Conservation (phyloP, 1,140 invertebrate genomes). For the Phortica variegata region DNA sequence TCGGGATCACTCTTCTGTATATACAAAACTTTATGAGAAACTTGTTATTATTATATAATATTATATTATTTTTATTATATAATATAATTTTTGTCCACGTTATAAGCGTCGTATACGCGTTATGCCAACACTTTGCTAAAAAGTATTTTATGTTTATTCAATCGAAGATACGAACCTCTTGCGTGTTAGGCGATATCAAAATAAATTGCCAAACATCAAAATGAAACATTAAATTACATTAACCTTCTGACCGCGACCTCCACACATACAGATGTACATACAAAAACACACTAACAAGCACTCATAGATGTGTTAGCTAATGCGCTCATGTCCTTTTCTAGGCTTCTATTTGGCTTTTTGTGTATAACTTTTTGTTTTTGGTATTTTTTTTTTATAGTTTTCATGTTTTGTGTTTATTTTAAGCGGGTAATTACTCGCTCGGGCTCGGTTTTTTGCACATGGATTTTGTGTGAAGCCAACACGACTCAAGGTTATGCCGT, state of each 20-base stretch:
- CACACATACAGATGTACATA: neutral
- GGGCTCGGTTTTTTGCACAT: conserved; percentile 18
- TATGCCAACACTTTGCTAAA: no score
- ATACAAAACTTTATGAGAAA: conserved; percentile 8
- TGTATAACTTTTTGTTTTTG: neutral
- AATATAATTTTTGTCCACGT: no score
- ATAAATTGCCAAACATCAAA: conserved; percentile 49
- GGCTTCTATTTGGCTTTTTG: no score
- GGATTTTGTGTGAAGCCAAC: conserved; percentile 13
- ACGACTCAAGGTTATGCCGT: neutral
- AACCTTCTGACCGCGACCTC: conserved; percentile 21
- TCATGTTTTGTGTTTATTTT: neutral
- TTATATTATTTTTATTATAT: no score
- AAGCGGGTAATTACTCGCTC: conserved; percentile 23
- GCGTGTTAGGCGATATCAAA: conserved; percentile 42
- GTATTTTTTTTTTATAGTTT: conserved; percentile 5
- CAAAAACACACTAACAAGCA: neutral
- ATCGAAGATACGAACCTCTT: conserved; percentile 21
- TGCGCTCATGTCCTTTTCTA: no score
- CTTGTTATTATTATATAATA: conserved; percentile 21
- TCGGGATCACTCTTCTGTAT: conserved; percentile 18
- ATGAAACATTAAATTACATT: conserved; percentile 14
- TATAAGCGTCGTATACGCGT: no score
- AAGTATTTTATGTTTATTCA: no score
- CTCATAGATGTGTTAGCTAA: neutral